phyloP scores from a whole-genome alignment of 2,888 invertebrate species.

The Pemphredon lugubris region DNA sequence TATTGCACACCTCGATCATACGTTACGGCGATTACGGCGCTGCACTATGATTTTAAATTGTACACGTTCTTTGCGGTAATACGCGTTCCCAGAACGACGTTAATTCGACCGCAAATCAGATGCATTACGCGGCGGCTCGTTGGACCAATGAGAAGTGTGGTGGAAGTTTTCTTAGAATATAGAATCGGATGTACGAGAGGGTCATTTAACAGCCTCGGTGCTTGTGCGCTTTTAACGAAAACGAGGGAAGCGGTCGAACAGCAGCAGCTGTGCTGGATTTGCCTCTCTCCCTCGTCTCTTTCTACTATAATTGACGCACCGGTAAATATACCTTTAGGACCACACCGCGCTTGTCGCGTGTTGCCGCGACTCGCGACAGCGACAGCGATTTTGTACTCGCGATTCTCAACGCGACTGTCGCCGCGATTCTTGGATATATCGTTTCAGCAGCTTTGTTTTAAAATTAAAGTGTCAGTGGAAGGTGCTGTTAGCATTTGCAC shows the following conservation, averaged over 20 bases:
- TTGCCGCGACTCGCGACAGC: no score
- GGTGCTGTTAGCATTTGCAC: no score
- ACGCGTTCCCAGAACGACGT: slow-evolving; percentile 38
- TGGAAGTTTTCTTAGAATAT: slow-evolving; percentile 6
- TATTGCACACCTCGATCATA: slow-evolving; percentile 27
- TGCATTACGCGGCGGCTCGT: slow-evolving; percentile 20
- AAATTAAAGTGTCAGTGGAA: no score
- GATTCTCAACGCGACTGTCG: no score
- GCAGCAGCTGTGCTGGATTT: not conserved
- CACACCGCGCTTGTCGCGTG: no score
- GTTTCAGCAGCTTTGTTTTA: no score
- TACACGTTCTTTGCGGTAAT: slow-evolving; percentile 32
- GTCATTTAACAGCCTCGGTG: not conserved
- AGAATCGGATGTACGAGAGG: slow-evolving; percentile 11
- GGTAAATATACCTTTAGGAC: no score
- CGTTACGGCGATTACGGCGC: slow-evolving; percentile 22
- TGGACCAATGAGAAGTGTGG: not conserved
- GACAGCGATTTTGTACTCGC: no score
- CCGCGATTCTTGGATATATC: no score
- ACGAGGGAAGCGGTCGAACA: not conserved
- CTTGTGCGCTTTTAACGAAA: not conserved
- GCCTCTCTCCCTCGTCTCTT: slow-evolving; percentile 31
- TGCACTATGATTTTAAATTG: slow-evolving; percentile 39
- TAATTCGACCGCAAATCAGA: slow-evolving; percentile 47
- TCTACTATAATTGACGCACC: slow-evolving; percentile 44